phyloP scores from a whole-genome alignment of 2,797 vertebrate species.

The Pseudochirops corinnae region DNA sequence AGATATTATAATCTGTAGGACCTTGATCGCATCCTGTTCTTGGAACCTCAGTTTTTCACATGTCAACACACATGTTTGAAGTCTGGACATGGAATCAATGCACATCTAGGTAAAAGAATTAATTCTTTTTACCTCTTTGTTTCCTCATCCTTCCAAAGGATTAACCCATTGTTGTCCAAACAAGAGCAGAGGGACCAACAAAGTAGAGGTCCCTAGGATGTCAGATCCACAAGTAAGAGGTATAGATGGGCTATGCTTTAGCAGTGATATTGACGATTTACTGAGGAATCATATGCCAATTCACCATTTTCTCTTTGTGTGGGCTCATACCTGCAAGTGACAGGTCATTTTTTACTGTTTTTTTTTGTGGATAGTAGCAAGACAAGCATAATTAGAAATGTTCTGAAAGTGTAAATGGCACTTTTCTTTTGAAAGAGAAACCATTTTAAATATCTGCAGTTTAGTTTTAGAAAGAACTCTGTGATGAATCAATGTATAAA shows the following conservation, averaged over 20 bases:
- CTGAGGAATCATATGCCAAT: background rate
- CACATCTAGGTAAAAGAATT: background rate
- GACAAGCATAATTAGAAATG: background rate
- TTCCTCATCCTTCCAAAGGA: background rate
- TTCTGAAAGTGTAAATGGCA: background rate
- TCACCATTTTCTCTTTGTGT: background rate
- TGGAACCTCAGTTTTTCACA: background rate
- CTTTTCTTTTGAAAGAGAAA: background rate
- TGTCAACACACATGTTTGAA: background rate
- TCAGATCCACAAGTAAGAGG: background rate
- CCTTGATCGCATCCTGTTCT: background rate
- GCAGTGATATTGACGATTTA: background rate
- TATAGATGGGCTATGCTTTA: background rate
- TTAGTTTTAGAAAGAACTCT: background rate
- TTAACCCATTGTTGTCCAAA: background rate
- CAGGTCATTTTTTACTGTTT: background rate
- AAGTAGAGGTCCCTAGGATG: background rate
- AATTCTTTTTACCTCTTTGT: background rate
- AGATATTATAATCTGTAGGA: background rate
- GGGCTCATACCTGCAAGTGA: background rate
- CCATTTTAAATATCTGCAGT: background rate
- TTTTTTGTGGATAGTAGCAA: background rate
- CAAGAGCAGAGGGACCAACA: background rate
- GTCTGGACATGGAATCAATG: background rate
- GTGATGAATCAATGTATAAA: background rate